Evolutionary conservation across 1,140 invertebrate species (phyloP).

Genomic region (Ips typographus): DNA sequence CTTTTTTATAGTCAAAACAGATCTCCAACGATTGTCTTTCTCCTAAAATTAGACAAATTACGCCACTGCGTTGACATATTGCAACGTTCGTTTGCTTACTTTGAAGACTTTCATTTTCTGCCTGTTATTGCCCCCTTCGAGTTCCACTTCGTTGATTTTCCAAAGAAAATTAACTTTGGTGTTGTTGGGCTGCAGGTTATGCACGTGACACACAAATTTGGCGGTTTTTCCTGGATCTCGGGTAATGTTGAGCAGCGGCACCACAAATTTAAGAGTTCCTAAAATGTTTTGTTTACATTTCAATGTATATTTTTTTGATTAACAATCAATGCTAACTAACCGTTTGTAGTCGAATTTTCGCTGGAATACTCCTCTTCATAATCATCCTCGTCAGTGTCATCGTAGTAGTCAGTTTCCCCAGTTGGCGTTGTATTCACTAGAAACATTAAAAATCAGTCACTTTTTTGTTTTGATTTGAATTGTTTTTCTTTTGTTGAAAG

Average conservation of each 20-base stretch:
- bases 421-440: constrained; percentile 5
- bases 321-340: constrained; percentile 23
- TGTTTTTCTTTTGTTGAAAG: too few relatives aligned
- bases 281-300: constrained; percentile 15
- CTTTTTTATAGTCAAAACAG: constrained; percentile 61
- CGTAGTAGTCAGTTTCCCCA: constrained; percentile 16
- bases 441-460: neutral
- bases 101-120: constrained; percentile 56
- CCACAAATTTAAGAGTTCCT: constrained; percentile 53
- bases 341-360: constrained; percentile 42
- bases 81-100: constrained; percentile 20
- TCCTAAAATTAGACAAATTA: constrained; percentile 25
- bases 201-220: constrained; percentile 67
- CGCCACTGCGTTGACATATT: neutral
- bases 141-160: constrained; percentile 67
- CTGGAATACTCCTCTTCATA: constrained; percentile 40
- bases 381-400: constrained; percentile 42
- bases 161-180: constrained; percentile 64
- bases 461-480: too few relatives aligned
- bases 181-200: constrained; percentile 43
- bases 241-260: constrained; percentile 62
- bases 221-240: constrained; percentile 63
- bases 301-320: neutral
- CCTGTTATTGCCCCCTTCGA: constrained; percentile 53
- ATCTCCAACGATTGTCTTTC: constrained; percentile 48